Evolutionary conservation across 2,797 vertebrate species (phyloP), one percentile per base, ranked within the genome.

Genomic region (Myotis findleyi): DNA sequence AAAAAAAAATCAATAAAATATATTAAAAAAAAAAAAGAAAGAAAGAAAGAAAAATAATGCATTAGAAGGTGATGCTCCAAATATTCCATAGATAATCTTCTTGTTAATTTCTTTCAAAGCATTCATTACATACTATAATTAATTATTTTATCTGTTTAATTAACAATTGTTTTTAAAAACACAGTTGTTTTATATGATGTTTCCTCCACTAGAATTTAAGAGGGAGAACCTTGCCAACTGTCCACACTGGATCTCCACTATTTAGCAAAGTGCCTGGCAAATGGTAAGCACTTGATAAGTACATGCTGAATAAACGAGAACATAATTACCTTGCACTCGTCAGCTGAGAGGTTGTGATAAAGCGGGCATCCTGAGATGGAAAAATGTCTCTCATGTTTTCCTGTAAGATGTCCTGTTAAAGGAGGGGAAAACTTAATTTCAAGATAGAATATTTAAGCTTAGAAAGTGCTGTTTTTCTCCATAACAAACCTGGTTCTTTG

Each of bases 361-460:
- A 99, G 99, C 0, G 99, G 99, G 85, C 99, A 99, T 5, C 99
- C 99, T 23, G 99, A 99, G 94, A 99, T 99, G 92, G 99, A 99
- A 98, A 99, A 99, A 96, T 99, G 99, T 66, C 99, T 98, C 97
- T 99, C 99, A 0, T 99, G 99, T 96, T 99, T 99, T 91, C 99
- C 99, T 20, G 99, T 99, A 69, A 99, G 98, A 88, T 99, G 99
- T 82, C 99, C 99, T 99, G 97, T 41, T 87, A 90, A 87, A 87
- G 71, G 62, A 94, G 49, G 89, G 49, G 68, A 96, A 93, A 90
- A 94, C 36, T 91, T 84, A 64, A 97, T 75, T 69, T 97, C 71
- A 62, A 90, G 64, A 86, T 44, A 94, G 80, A 88, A 93, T 27
- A 91, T 38, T 62, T 21, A 91, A 64, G 59, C 17, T 77, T 72